Conservation (phyloP, 1,140 invertebrate species). For the Caligus rogercresseyi region DNA sequence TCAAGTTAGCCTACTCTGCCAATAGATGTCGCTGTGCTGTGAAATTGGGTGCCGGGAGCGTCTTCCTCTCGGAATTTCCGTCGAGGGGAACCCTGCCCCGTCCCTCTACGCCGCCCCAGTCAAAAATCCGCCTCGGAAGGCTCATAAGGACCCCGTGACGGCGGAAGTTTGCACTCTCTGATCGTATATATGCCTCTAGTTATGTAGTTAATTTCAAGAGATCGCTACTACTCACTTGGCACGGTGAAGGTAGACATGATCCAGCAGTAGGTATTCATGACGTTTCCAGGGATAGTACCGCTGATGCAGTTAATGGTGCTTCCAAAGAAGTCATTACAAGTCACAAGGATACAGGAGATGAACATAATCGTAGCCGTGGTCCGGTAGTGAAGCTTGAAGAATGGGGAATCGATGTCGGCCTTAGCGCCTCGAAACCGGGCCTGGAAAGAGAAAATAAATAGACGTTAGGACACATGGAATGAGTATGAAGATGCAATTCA, state of each 20-base stretch:
- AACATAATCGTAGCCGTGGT: constrained; percentile 15
- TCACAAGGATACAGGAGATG: constrained; percentile 9
- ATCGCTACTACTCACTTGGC: too few relatives aligned
- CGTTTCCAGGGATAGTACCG: constrained; percentile 59
- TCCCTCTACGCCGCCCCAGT: too few relatives aligned
- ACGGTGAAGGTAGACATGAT: constrained; percentile 83
- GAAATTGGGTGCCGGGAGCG: too few relatives aligned
- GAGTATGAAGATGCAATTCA: not conserved
- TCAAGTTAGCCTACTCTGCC: too few relatives aligned
- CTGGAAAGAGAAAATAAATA: not conserved
- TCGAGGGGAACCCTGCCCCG: too few relatives aligned
- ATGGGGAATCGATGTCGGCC: constrained; percentile 16
- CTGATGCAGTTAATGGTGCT: constrained; percentile 86
- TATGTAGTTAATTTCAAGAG: too few relatives aligned
- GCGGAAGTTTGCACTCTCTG: too few relatives aligned
- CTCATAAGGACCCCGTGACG: too few relatives aligned
- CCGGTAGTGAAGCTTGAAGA: constrained; percentile 18
- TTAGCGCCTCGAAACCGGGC: constrained; percentile 12
- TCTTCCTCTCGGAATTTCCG: too few relatives aligned
- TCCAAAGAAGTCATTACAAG: constrained; percentile 40
- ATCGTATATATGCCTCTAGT: too few relatives aligned
- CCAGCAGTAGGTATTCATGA: constrained; percentile 92
- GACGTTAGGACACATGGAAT: not conserved
- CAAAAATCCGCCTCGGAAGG: too few relatives aligned
- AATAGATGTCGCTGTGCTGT: too few relatives aligned